Base-by-base conservation (phyloP, 2,797 vertebrate species). In the Uromys caudimaculatus region DNA sequence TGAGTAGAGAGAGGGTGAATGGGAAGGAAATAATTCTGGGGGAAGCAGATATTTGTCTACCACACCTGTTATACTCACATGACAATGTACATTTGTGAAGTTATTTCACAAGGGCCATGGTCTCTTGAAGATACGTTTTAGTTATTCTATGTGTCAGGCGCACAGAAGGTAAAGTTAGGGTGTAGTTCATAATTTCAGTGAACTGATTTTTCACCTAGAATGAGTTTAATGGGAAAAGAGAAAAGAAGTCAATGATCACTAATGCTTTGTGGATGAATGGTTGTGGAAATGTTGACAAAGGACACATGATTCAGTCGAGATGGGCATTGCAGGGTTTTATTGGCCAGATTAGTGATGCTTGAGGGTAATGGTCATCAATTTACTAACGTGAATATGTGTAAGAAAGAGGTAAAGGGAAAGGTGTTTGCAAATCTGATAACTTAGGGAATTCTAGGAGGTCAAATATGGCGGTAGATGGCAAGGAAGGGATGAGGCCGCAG, bases 21-120 rank as follows among this genome's bases (percentile, higher is more conserved):
- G 52, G 64, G 56, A 87, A 84, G 41, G 10, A 88, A 88, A 77
- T 67, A 58, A 90, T 81, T 91, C 44, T 56, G 24, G 32, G 23
- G 47, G 56, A 67, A 92, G 47, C 24, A 84, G 73, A 92, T 54
- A 83, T 47, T 44, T 88, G 10, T 41, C 82, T 94, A 50, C 19
- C 44, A 41, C n/a, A n/a, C 4, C 1, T 47, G 44, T 52, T 89
- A 3, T 32, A 71, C 7, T 83, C 75, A 90, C 50, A 32, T 14
- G 32, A 83, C 13, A 41, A 58, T 75, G 85, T 94, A 60, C 89
- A 95, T 67, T 88, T 95, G 35, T 60, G 19, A 87, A 84, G 89
- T 95, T 87, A 83, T 62, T 86, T 94, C 14, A 82, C 14, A 94
- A 47, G 52, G 41, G 58, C 14, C 75, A 41, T 54, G 88, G 24